phyloP scores from a whole-genome alignment of 2,888 invertebrate genomes.

The Crossocerus cetratus region DNA sequence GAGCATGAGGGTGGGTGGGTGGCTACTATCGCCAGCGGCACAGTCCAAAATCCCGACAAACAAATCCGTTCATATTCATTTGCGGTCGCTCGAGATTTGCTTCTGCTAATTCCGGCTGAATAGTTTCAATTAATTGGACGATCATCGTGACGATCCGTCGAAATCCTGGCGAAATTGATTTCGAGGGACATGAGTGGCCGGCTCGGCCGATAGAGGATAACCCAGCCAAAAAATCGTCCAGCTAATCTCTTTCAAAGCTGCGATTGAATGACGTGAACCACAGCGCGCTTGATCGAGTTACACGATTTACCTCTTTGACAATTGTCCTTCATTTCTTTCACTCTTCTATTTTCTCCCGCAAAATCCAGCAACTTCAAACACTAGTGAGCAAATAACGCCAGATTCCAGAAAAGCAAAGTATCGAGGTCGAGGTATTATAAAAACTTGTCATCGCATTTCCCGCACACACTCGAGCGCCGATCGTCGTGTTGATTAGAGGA shows the following conservation, averaged over 20 bases:
- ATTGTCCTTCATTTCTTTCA: not conserved
- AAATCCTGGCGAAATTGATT: slow-evolving; percentile 48
- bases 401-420: not conserved
- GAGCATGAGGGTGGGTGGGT: not conserved
- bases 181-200: slow-evolving; percentile 27
- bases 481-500: too few species aligned
- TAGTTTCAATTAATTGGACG: slow-evolving; percentile 43
- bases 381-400: too few species aligned
- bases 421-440: not conserved
- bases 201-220: not conserved
- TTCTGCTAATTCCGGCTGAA: slow-evolving; percentile 38
- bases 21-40: not conserved
- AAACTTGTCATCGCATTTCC: not conserved
- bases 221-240: too few species aligned
- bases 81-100: slow-evolving; percentile 38
- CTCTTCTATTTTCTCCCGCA: slow-evolving; percentile 8
- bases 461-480: too few species aligned
- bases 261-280: too few species aligned
- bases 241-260: too few species aligned
- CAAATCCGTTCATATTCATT: slow-evolving; percentile 51
- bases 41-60: slow-evolving; percentile 23
- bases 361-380: too few species aligned
- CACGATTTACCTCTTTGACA: slow-evolving; percentile 26
- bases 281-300: slow-evolving; percentile 15
- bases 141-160: slow-evolving; percentile 29